Evolutionary conservation across 2,888 invertebrate genomes (phyloP).

Genomic region (Erpobdella octoculata): DNA sequence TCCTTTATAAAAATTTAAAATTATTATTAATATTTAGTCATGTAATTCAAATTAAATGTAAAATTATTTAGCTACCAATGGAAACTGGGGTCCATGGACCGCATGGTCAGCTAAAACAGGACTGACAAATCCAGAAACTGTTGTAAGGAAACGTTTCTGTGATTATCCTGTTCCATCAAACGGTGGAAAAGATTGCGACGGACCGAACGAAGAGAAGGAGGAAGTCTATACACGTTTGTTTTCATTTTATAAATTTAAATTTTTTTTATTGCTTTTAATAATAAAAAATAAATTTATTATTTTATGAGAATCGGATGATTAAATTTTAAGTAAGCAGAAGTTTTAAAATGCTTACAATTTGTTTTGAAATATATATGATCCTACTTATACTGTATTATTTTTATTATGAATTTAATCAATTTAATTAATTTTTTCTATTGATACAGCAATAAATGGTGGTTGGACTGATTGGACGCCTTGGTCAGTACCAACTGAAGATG

Average conservation of each 20-base stretch:
- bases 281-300: neutral
- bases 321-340: no score
- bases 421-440: neutral
- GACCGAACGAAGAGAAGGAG: conserved; percentile 38
- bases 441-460: conserved; percentile 29
- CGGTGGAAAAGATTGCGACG: conserved; percentile 46
- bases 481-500: conserved; percentile 21
- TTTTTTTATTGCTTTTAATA: neutral
- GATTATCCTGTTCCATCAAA: conserved; percentile 45
- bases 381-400: neutral
- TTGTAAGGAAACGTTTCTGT: conserved; percentile 44
- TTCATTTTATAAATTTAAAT: neutral
- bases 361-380: neutral
- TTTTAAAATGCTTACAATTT: neutral
- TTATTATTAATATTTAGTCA: no score
- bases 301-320: neutral
- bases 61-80: conserved; percentile 32
- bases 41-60: no score
- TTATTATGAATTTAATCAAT: neutral
- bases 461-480: conserved; percentile 32
- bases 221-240: neutral
- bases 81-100: conserved; percentile 32
- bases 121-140: conserved; percentile 31
- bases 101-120: conserved; percentile 31
- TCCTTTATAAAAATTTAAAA: neutral